Evolutionary conservation across 2,113 vertebrate species (phyloP), one percentile per base, ranked within the genome.

Genomic region (Lichenostomus cassidix): DNA sequence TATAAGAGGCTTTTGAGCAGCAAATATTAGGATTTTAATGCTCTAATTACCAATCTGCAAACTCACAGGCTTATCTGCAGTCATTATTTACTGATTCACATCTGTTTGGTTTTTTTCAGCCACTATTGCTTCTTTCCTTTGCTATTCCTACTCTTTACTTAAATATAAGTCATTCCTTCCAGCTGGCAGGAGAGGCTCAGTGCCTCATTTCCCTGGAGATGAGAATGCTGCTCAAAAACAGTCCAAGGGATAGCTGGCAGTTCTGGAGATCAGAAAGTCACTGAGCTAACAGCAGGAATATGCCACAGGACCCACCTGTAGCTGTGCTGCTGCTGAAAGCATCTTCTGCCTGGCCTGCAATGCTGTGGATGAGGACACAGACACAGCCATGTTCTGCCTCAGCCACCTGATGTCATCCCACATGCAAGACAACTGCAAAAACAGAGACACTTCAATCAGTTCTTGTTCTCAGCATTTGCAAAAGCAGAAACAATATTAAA

Each of bases 371-470:
- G 99, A 99, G 19, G 99, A 99, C 98, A 98, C 96, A 1, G 99
- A 99, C 86, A 98, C 96, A 0, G 99, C 98, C 97, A 98, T 97
- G 12, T 98, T 99, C 97, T 99, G 99, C 85, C 99, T 98, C 62
- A 99, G 95, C 99, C 99, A 99, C 62, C 99, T 98, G 92, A 99
- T 98, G 85, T 99, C 99, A 97, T 99, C 99, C 99, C 99, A 99
- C 99, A 99, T 99, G 93, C 99, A 99, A 46, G 99, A 99, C 94
- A 99, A 97, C 99, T 99, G 98, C 93, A 98, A 98, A 97, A 96
- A 97, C 70, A 95, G 10, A 76, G 10, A 58, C 53, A 62, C 60
- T 60, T 83, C 35, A 67, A 50, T 76, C 75, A 92, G 35, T 1
- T 50, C 78, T 83, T 68, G 50, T 81, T 92, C 44, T 83, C 49